phyloP scores from a whole-genome alignment of 2,888 invertebrate genomes.

The Stenichneumon culpator region DNA sequence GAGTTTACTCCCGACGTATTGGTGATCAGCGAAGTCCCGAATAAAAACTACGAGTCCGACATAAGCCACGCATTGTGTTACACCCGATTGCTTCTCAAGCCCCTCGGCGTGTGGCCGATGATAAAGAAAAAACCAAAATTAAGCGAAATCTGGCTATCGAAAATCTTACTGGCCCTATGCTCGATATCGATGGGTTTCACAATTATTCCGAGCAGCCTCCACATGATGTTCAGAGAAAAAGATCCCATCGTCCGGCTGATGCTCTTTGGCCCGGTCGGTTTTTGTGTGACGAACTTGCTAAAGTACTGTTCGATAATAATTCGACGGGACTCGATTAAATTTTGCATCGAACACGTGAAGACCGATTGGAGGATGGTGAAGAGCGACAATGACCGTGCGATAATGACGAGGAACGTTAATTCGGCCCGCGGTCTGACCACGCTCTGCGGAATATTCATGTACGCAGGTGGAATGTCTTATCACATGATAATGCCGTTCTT shows the following conservation, averaged over 20 bases:
- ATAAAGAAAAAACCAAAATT: conserved; percentile 39
- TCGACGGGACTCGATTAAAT: conserved; percentile 57
- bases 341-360: conserved; percentile 68
- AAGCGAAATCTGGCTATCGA: conserved; percentile 37
- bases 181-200: conserved; percentile 49
- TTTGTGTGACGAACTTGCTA: conserved; percentile 61
- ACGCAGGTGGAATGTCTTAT: conserved; percentile 73
- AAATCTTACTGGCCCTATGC: conserved; percentile 44
- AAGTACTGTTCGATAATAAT: conserved; percentile 62
- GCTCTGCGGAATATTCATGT: conserved; percentile 73
- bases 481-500: conserved; percentile 71
- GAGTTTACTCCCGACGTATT: neutral
- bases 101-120: conserved; percentile 67
- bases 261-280: conserved; percentile 62
- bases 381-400: conserved; percentile 55
- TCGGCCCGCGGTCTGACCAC: conserved; percentile 67
- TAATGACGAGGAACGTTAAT: conserved; percentile 70
- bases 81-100: conserved; percentile 55
- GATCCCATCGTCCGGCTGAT: conserved; percentile 49
- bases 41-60: conserved; percentile 41
- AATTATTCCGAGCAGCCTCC: conserved; percentile 51
- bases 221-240: conserved; percentile 56
- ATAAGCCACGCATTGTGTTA: conserved; percentile 54
- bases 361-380: conserved; percentile 69
- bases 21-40: neutral